These are phyloP conservation scores for Rhingia rostrata DNA, from an alignment of 2,888 invertebrate genomes.

Conservation along the genomic window DNA sequence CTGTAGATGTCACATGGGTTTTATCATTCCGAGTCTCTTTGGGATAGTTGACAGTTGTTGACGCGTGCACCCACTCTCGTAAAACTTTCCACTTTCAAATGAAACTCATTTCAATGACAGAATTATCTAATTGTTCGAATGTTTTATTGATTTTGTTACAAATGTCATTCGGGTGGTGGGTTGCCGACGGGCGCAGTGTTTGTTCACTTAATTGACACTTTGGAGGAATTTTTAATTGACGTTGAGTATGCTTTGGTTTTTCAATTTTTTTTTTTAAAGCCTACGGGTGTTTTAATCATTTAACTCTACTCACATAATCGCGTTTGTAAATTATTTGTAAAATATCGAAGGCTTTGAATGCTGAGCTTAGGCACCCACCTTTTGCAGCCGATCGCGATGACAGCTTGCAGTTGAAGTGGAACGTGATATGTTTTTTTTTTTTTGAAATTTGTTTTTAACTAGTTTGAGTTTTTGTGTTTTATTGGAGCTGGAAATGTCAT, in stretches of 20 bases:
- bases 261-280: neutral
- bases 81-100: conserved; percentile 47
- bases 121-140: conserved; percentile 39
- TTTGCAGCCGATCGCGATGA: too few species aligned
- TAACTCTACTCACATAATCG: too few species aligned
- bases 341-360: too few species aligned
- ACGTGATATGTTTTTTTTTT: too few species aligned
- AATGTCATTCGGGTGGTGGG: neutral
- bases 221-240: neutral
- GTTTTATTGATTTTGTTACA: conserved; percentile 16
- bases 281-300: neutral
- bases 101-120: conserved; percentile 24
- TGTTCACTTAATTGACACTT: conserved; percentile 25
- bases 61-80: neutral
- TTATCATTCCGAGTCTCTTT: conserved; percentile 3
- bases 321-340: too few species aligned
- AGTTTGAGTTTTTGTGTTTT: too few species aligned
- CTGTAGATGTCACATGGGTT: conserved; percentile 13
- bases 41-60: neutral
- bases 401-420: too few species aligned
- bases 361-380: too few species aligned
- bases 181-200: neutral
- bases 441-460: too few species aligned
- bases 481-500: too few species aligned
- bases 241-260: neutral